These are phyloP conservation scores for Cinara cedri DNA, from an alignment of 2,888 invertebrate species.

Conservation along the genomic window DNA sequence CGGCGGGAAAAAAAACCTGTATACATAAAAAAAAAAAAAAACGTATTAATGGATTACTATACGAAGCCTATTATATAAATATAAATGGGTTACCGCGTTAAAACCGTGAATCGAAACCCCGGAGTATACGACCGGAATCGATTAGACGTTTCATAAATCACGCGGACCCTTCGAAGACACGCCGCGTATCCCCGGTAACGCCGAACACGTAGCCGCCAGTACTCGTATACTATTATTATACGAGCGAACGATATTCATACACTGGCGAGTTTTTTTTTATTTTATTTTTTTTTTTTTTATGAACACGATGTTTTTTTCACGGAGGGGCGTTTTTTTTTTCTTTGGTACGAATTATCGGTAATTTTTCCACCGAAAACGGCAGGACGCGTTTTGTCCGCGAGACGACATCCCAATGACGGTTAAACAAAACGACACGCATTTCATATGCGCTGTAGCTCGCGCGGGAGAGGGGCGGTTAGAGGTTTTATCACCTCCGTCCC, in stretches of 20 bases:
- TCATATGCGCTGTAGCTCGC: too few species aligned
- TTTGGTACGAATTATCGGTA: slow-evolving; percentile 31
- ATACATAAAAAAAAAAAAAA: not conserved
- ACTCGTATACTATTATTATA: not conserved
- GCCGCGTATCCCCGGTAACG: too few species aligned
- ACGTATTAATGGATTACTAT: too few species aligned
- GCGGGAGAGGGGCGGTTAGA: too few species aligned
- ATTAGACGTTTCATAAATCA: slow-evolving; percentile 57
- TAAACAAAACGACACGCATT: too few species aligned
- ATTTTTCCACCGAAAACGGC: slow-evolving; percentile 13
- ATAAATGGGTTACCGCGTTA: not conserved
- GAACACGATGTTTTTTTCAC: slow-evolving; percentile 8
- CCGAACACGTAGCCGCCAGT: not conserved
- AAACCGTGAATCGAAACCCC: slow-evolving; percentile 40
- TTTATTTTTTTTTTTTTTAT: slow-evolving; percentile 42
- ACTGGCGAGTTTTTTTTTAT: slow-evolving; percentile 37
- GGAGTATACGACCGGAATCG: slow-evolving; percentile 49
- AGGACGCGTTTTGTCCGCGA: too few species aligned
- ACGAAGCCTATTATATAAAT: too few species aligned
- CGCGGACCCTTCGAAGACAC: slow-evolving; percentile 51
- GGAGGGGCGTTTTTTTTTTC: not conserved
- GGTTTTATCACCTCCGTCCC: too few species aligned
- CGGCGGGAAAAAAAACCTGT: not conserved
- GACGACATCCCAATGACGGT: too few species aligned
- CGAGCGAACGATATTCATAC: slow-evolving; percentile 40